Evolutionary conservation across 1,140 invertebrate genomes (phyloP), one percentile per base, ranked within the genome.

Genomic region (Trichoplusia ni): DNA sequence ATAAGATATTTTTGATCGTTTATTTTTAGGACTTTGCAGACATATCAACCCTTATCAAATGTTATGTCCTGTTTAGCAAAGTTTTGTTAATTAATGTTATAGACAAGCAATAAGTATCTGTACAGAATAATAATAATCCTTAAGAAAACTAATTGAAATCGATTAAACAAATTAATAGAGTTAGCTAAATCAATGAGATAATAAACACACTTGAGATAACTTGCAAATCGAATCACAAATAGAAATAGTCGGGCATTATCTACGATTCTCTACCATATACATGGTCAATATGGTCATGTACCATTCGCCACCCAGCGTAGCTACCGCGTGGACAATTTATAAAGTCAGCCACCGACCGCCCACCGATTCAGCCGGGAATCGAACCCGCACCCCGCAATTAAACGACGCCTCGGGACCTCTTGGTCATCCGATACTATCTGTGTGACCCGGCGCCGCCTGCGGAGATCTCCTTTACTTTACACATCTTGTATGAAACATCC

Each of bases 361-460:
- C 64, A 65, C 59, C 29, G 46, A 64, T 56, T 64, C 60, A 54
- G 46, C 42, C 35, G 67, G 47, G 63, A 67, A 69, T 74, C 74
- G 73, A 69, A 74, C 74, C 67, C 49, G 59, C 58, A 62, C 62
- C 44, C 69, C 63, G 72, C 77, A 79, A 79, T 79, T 79, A 79
- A 79, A 79, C 59, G 70, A 77, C 64, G 75, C 71, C 70, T 67
- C 59, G 33, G 75, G 75, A 65, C 66, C 69, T 67, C 63, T 65
- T 60, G 77, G 77, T 79, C 76, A 79, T 71, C 54, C 31, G 74
- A 79, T 77, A 73, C 72, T 69, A 75, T 75, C 74, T 68, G 27
- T 53, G 44, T 73, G 69, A 79, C 77, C 77, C 67, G 38, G 58
- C 62, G 71, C 67, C 74, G 75, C 70, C 71, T 68, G 73, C 60